Percentiles rank a stretch among this genome's conserved stretches.
These are phyloP conservation scores for Limanda limanda DNA, from an alignment of 2,113 vertebrate genomes.

Conservation along the genomic window DNA sequence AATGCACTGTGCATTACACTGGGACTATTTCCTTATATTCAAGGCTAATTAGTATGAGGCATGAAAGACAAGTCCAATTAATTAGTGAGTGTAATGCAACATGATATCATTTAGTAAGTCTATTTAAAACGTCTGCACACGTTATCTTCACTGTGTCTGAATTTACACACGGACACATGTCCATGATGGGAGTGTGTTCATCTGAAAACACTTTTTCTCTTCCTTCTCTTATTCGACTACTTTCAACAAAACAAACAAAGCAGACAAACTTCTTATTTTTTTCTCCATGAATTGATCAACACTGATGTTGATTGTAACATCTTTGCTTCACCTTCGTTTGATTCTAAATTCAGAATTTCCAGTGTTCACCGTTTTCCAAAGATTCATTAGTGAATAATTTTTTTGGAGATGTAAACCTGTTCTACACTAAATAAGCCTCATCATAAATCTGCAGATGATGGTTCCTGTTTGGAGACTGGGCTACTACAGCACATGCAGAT, in stretches of 20 bases:
- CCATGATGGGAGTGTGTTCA: not conserved
- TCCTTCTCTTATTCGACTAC: not conserved
- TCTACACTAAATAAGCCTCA: no score
- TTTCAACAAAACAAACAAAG: not conserved
- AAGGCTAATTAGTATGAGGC: slow-evolving; percentile 31
- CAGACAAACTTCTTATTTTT: no score
- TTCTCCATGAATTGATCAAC: no score
- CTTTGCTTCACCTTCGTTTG: not conserved
- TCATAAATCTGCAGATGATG: not conserved
- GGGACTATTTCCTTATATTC: slow-evolving; percentile 7
- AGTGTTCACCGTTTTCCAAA: no score
- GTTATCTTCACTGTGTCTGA: not conserved
- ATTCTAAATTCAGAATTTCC: not conserved
- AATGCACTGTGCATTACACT: slow-evolving; percentile 16
- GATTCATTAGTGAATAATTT: no score
- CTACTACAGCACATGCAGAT: slow-evolving; percentile 1
- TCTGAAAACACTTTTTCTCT: not conserved
- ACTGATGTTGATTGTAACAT: not conserved
- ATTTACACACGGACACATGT: not conserved
- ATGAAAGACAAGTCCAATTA: not conserved
- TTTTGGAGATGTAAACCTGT: no score
- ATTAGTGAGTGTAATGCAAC: not conserved
- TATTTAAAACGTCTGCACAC: not conserved
- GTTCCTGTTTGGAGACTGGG: not conserved
- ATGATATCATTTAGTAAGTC: not conserved